Evolutionary conservation across 2,113 vertebrate species (phyloP).

Genomic region (Oryzias melastigma): DNA sequence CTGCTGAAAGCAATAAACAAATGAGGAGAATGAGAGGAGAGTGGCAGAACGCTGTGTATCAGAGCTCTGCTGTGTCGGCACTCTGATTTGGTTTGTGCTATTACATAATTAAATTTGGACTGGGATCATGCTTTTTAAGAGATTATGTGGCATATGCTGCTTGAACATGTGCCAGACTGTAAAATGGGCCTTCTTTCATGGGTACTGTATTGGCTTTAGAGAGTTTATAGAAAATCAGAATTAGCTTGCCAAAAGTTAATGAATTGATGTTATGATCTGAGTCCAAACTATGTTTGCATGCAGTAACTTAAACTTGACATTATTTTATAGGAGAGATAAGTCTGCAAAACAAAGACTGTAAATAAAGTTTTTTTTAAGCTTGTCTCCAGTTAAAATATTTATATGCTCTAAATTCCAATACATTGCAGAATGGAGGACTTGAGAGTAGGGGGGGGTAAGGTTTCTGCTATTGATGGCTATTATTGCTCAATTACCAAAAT

Average conservation of each 20-base stretch:
- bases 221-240: constrained; percentile 81
- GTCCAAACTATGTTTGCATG: constrained; percentile 71
- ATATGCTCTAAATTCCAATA: constrained; percentile 50
- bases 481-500: too few species aligned
- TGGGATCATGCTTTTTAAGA: constrained; percentile 91
- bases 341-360: constrained; percentile 64
- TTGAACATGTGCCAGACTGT: constrained; percentile 88
- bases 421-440: constrained; percentile 7
- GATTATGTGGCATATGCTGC: constrained; percentile 97
- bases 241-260: constrained; percentile 80
- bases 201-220: constrained; percentile 76
- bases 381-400: constrained; percentile 49
- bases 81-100: constrained; percentile 93
- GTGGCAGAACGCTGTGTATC: constrained; percentile 70
- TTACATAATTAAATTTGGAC: constrained; percentile 97
- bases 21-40: constrained; percentile 71
- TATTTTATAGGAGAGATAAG: constrained; percentile 53
- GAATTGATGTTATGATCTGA: constrained; percentile 82
- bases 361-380: constrained; percentile 53
- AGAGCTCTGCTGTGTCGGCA: constrained; percentile 86
- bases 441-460: background rate
- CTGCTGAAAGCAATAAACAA: constrained; percentile 72
- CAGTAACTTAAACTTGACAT: constrained; percentile 76
- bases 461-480: too few species aligned
- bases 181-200: constrained; percentile 77